Base-by-base conservation (phyloP, 2,888 invertebrate species). In the Stictocephala bisonia region DNA sequence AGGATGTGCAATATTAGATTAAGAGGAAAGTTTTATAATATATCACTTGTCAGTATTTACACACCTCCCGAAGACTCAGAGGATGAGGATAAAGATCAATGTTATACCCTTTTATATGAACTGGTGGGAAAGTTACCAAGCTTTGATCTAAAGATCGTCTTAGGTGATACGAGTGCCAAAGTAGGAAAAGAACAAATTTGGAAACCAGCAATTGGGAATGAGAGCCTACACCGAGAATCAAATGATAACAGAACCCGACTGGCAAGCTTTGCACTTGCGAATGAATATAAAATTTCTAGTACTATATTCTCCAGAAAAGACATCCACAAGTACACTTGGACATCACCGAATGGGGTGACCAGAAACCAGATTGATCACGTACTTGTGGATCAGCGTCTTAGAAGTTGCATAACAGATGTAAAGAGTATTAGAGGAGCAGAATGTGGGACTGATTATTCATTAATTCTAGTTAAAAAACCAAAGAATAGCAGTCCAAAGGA, bases 281-380 rank as follows among this genome's bases (percentile, higher is more conserved):
- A 64, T 27, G 51, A 60, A 44, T 53, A 74, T n/a, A 41, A 35
- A 35, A 58, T 75, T 35, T 41, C 29, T 26, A 74, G 48, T 24
- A 67, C 67, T 22, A 18, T 64, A 31, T 64, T 41, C 64, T 24
- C 26, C 3, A 18, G 20, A 15, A 40, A 41, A 64, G 64, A 64
- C 22, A 41, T 40, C 20, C 40, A 64, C 41, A 64, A 64, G 31
- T 20, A 22, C 7, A 73, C 73, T 4, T 73, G 75, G 75, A 15
- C 40, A 27, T 75, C 74, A 15, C 77, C 74, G 24, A 67, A 74
- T 71, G 77, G 73, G 27, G 51, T 66, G 26, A 71, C 60, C 3
- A 56, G 20, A 18, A 73, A 75, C 44, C 68, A 72, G 27, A 71
- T 71, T n/a, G 74, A 74, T 51, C 67, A 74, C 31, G 66, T 71